These are phyloP conservation scores for Chloroclysta siterata DNA, from an alignment of 2,888 invertebrate genomes.

Conservation along the genomic window DNA sequence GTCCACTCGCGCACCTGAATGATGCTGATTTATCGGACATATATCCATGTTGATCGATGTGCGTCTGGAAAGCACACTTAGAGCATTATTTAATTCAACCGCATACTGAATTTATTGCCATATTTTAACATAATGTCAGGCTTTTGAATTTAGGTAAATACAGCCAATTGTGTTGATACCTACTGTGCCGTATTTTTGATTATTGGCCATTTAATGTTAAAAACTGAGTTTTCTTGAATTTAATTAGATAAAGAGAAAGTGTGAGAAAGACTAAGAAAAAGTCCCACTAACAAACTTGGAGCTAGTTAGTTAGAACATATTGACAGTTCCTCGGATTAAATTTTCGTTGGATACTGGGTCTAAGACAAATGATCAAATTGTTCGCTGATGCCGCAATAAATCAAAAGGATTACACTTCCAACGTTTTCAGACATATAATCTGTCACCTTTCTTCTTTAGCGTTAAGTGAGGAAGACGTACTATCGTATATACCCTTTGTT, in stretches of 20 bases:
- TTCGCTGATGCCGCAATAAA: conserved; percentile 10
- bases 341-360: background rate
- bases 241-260: too few relatives aligned
- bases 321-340: background rate
- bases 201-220: background rate
- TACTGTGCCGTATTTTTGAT: background rate
- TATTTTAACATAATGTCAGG: background rate
- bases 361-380: background rate
- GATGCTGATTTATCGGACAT: conserved; percentile 77
- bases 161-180: background rate
- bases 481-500: background rate
- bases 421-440: conserved; percentile 9
- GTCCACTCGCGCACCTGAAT: conserved; percentile 72
- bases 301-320: too few relatives aligned
- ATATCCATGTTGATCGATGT: conserved; percentile 76
- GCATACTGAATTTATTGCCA: conserved; percentile 8
- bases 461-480: conserved; percentile 16
- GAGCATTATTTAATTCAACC: conserved; percentile 16
- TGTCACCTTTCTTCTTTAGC: conserved; percentile 16
- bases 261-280: too few relatives aligned
- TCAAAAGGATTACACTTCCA: conserved; percentile 21
- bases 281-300: too few relatives aligned
- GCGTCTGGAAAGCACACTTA: conserved; percentile 58
- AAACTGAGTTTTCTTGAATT: too few relatives aligned
- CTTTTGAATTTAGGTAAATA: background rate